Base-by-base conservation (phyloP, 2,888 invertebrate species). In the Argyra leucocephala region DNA sequence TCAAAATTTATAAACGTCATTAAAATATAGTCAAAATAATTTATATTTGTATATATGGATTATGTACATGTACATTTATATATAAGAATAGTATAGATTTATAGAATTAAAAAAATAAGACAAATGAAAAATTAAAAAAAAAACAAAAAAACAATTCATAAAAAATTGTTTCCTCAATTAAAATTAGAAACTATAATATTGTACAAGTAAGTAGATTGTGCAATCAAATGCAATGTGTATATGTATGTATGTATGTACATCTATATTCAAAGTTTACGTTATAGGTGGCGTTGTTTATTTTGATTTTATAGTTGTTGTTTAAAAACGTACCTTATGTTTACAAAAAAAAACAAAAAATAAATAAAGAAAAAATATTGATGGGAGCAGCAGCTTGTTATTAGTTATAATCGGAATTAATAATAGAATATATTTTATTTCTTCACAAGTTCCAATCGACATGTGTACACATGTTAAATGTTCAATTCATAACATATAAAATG, bases 361-460 rank as follows among this genome's bases (percentile, higher is more conserved):
- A 18, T 15, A 12, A 48, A 48, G 31, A 48, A 12, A 48, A 48
- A 9, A 18, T 48, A 18, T 48, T 48, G 48, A 48, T 48, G 48
- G 48, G 48, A 48, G 48, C 48, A 31, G 31, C 31, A 48, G 48
- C 48, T 48, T n/a, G 48, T 48, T 48, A 48, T 48, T 48, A n/a
- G 48, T 48, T 48, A 18, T 12, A 48, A 15, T 48, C 18, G 2
- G 6, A 48, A 48, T 48, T 48, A 15, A n/a, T 31, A 48, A 48
- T 48, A 48, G 48, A 48, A 48, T 48, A 18, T 48, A 18, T 48
- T 48, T 48, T 48, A 48, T 18, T 2, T 18, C 5, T 18, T 3
- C 48, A 31, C 1, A 4, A 31, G 4, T 31, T 31, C 7, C 31
- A 31, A 10, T 48, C 48, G 18, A 48, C 2, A 12, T 37, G 15